A percentile compares a stretch with the other conserved stretches of the same genome.
Evolutionary conservation across 2,113 vertebrate species (phyloP).

Genomic region (Lipophrys pholis): DNA sequence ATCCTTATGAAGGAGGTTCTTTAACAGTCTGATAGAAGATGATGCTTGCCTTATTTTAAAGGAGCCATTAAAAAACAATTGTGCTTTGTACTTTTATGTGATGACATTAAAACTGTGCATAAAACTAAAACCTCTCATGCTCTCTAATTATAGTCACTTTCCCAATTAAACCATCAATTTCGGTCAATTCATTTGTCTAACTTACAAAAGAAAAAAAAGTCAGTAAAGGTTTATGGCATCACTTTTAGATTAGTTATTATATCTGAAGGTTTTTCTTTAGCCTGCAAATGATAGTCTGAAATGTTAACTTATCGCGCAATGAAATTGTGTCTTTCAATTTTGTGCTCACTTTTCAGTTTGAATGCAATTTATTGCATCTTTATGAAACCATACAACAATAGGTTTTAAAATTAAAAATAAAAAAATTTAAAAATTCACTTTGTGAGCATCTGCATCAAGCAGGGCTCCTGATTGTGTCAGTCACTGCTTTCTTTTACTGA

Average conservation of each 20-base stretch:
- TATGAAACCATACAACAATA: neutral
- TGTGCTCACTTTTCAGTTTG: too few relatives aligned
- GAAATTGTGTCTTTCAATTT: too few relatives aligned
- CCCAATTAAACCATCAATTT: neutral
- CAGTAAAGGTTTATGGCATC: too few relatives aligned
- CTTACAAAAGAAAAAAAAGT: too few relatives aligned
- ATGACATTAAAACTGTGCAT: neutral
- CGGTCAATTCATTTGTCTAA: neutral
- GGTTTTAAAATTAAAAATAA: too few relatives aligned
- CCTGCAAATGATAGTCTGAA: too few relatives aligned
- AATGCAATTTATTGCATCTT: too few relatives aligned
- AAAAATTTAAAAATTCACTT: too few relatives aligned
- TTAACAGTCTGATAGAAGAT: neutral
- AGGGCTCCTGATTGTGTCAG: neutral
- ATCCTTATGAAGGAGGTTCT: neutral
- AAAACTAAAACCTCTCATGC: neutral
- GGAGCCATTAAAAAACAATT: neutral
- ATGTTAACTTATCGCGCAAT: too few relatives aligned
- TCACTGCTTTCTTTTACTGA: slow-evolving; percentile 18
- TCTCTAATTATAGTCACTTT: neutral
- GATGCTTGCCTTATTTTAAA: neutral
- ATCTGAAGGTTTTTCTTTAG: neutral
- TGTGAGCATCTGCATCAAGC: neutral
- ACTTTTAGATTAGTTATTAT: neutral
- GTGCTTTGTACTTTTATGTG: neutral